These are phyloP conservation scores for Monodelphis domestica DNA, from an alignment of 2,797 vertebrate genomes.

Conservation along the genomic window DNA sequence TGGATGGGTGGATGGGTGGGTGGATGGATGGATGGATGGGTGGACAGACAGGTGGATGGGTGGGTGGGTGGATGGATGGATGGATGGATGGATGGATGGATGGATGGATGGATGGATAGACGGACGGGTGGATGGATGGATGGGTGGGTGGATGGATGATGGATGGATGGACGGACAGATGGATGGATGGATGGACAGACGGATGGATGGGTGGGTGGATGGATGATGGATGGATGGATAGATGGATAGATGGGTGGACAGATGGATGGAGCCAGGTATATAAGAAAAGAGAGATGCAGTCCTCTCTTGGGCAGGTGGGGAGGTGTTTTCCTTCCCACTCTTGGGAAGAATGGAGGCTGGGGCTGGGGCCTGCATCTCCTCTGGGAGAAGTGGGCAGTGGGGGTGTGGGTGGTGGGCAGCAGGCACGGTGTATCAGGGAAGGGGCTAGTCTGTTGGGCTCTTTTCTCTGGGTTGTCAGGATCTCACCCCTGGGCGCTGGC, in stretches of 20 bases:
- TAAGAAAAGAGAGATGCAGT: background rate
- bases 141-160: too few relatives aligned
- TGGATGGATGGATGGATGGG: too few relatives aligned
- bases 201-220: background rate
- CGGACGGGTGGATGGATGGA: too few relatives aligned
- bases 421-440: background rate
- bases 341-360: accelerated
- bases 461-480: constrained; percentile 85
- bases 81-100: too few relatives aligned
- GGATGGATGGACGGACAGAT: too few relatives aligned
- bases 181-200: too few relatives aligned
- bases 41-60: too few relatives aligned
- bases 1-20: too few relatives aligned
- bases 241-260: background rate
- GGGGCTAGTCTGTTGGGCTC: constrained; percentile 67
- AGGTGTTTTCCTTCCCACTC: background rate
- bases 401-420: background rate
- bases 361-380: background rate
- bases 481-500: constrained; percentile 83
- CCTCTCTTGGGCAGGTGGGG: background rate
- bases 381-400: constrained; percentile 56
- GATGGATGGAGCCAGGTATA: background rate
- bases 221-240: background rate
- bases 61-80: too few relatives aligned
- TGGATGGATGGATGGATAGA: too few relatives aligned